Conservation (phyloP, 2,888 invertebrate genomes). For the Netelia fuscicornis region DNA sequence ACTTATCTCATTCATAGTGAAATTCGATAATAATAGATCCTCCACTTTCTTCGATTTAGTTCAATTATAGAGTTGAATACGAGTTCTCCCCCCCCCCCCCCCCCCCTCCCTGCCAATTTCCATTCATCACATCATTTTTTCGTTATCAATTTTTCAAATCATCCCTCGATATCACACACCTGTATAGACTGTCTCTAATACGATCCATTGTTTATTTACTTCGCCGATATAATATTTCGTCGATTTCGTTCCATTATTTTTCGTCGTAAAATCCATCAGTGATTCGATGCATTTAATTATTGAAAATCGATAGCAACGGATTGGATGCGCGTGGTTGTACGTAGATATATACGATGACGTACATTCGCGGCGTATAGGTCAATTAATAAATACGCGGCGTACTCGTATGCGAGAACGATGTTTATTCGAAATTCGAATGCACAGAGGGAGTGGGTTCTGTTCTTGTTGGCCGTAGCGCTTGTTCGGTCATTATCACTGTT, state of each 20-base stretch:
- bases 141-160: constrained; percentile 39
- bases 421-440: constrained; percentile 58
- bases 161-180: background rate
- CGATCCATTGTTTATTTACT: background rate
- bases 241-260: background rate
- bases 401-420: constrained; percentile 41
- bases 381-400: background rate
- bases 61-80: constrained; percentile 40
- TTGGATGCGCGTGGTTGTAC: background rate
- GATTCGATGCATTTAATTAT: background rate
- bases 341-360: background rate
- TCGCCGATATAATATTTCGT: background rate
- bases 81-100: constrained; percentile 1
- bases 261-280: background rate
- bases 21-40: constrained; percentile 60
- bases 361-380: background rate
- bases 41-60: constrained; percentile 48
- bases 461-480: constrained; percentile 36
- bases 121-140: constrained; percentile 14
- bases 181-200: background rate
- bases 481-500: constrained; percentile 65
- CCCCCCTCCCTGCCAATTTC: background rate
- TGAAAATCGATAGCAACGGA: background rate
- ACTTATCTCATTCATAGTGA: constrained; percentile 56
- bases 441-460: constrained; percentile 30